Percentiles rank a stretch among this genome's conserved stretches.
phyloP scores from a whole-genome alignment of 1,140 invertebrate species.

The Drosophila trapezifrons region DNA sequence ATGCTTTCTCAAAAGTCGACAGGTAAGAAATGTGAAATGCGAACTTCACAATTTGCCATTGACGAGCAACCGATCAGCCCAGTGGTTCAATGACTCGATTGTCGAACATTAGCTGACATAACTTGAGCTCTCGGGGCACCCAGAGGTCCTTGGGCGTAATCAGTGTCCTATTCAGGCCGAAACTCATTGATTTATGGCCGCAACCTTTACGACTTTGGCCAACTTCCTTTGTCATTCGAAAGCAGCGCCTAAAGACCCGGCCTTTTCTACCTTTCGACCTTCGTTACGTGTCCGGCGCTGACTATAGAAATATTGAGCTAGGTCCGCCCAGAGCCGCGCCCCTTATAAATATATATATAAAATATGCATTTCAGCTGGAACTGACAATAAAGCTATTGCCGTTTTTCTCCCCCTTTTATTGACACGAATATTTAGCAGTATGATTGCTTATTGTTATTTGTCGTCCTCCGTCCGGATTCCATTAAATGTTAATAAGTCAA shows the following conservation, averaged over 20 bases:
- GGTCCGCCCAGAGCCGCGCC: constrained; percentile 18
- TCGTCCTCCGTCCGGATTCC: constrained; percentile 2
- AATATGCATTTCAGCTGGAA: constrained; percentile 19
- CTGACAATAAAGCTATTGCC: constrained; percentile 37
- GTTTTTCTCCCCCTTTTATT: constrained; percentile 41
- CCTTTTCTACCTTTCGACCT: constrained; percentile 35
- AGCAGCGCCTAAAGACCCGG: constrained; percentile 4
- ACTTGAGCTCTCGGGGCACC: constrained; percentile 13
- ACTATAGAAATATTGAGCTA: constrained; percentile 36
- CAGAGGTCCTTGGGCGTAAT: constrained; percentile 28
- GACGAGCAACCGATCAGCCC: constrained; percentile 26
- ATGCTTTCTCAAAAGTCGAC: constrained; percentile 28
- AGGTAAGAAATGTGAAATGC: constrained; percentile 41
- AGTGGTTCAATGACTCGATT: constrained; percentile 21
- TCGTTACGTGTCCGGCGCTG: constrained; percentile 7
- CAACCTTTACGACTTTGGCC: constrained; percentile 34
- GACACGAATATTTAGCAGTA: constrained; percentile 48
- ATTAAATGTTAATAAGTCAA: constrained; percentile 64
- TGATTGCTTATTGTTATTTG: constrained; percentile 55
- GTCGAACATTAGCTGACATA: constrained; percentile 39
- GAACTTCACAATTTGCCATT: constrained; percentile 49
- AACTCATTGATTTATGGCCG: constrained; percentile 62
- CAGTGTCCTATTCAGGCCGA: constrained; percentile 52
- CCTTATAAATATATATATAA: constrained; percentile 11
- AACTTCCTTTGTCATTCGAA: constrained; percentile 45